A percentile compares a stretch with the other conserved stretches of the same genome.
These are phyloP conservation scores for Batillaria attramentaria DNA, from an alignment of 1,140 invertebrate genomes.

Conservation along the genomic window DNA sequence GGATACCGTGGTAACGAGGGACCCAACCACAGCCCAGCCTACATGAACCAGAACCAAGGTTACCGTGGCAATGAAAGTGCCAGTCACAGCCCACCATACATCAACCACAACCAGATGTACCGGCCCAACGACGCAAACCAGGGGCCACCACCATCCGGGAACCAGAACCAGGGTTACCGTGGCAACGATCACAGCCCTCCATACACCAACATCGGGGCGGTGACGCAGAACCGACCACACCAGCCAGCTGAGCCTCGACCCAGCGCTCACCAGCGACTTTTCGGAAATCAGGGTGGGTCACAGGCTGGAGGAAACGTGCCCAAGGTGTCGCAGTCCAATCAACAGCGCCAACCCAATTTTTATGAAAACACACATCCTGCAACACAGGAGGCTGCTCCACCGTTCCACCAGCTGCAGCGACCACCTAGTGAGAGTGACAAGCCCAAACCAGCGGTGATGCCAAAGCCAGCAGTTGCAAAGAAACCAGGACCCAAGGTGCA, in stretches of 20 bases:
- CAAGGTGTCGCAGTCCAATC: conserved; percentile 54
- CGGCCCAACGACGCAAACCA: background rate
- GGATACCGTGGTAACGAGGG: conserved; percentile 24
- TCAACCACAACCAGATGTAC: conserved; percentile 32
- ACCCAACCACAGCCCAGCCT: conserved; percentile 28
- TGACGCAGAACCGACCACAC: conserved; percentile 16
- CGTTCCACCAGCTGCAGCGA: conserved; percentile 60
- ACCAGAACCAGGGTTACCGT: conserved; percentile 36
- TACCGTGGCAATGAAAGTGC: background rate
- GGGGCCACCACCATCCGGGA: conserved; percentile 25
- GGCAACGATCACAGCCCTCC: conserved; percentile 41
- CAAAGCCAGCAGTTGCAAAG: conserved; percentile 60
- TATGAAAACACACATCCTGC: conserved; percentile 65
- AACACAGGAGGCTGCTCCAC: conserved; percentile 52
- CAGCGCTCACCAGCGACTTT: conserved; percentile 35
- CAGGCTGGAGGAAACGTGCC: conserved; percentile 44
- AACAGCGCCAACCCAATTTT: conserved; percentile 60
- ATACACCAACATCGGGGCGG: conserved; percentile 38
- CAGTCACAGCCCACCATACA: conserved; percentile 23
- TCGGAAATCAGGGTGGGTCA: conserved; percentile 20
- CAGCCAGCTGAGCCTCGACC: conserved; percentile 29
- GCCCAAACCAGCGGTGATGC: conserved; percentile 42
- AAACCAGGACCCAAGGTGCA: conserved; percentile 49
- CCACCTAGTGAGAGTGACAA: conserved; percentile 46
- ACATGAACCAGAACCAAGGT: conserved; percentile 24